Evolutionary conservation across 2,888 invertebrate genomes (phyloP), one percentile per base, ranked within the genome.

Genomic region (Thalpophila matura): DNA sequence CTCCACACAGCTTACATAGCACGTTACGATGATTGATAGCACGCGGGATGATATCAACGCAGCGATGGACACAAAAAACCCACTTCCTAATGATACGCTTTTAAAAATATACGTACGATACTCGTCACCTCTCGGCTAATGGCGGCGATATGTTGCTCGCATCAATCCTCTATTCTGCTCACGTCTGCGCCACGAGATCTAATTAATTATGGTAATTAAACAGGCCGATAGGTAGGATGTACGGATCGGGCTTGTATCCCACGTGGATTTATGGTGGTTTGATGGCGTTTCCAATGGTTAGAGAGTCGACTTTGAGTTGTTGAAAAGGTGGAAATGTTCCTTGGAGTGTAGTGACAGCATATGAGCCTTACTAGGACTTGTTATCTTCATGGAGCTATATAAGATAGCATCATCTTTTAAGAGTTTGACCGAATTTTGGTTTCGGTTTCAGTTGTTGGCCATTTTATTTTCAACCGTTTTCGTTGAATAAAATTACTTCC

Each of bases 161-260:
- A 93, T 93, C 92, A 92, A 92, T 94, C 92, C 84, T 89, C 93
- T 81, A 93, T 94, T 94, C 94, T 92, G 81, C 82, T 82, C 91
- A 88, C 89, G 93, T 91, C 93, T 88, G 86, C 88, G 87, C 89
- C 79, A 83, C 89, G 90, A 89, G 90, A 88, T 91, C 92, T 91
- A 91, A 95, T 94, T 95, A 93, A 94, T 94, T 94, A 93, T 91
- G 90, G 91, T 91, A 94, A 94, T 95, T 94, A 93, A 92, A 91
- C 91, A 89, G 82, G 80, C 85, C 83, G 86, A 88, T 89, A 85
- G 86, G 85, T 86, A 83, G 72, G 79, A 74, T 85, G 82, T 75
- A 79, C 74, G 81, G 73, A 78, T 82, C 70, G 46, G 42, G 77
- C 80, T 79, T 82, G 73, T 82, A 85, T 81, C 82, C 82, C 74